A percentile compares a stretch with the other conserved stretches of the same genome.
Conservation (phyloP, 2,888 invertebrate species). For the Pedicia rivosa region DNA sequence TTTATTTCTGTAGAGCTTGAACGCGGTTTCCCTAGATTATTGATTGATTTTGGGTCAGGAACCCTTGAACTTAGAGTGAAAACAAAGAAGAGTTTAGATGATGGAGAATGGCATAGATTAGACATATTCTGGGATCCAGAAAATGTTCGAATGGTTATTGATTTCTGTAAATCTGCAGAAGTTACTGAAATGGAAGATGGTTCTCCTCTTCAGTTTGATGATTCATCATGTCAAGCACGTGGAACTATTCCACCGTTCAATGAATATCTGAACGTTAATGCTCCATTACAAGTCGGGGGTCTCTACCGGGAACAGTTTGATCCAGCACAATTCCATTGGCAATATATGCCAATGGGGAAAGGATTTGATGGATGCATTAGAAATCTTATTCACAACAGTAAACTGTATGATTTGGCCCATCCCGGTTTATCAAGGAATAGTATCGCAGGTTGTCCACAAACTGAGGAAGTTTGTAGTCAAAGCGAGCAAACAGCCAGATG, state of each 20-base stretch:
- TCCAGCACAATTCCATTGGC: constrained; percentile 78
- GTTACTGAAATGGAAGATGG: constrained; percentile 83
- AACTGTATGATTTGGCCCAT: constrained; percentile 86
- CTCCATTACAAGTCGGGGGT: constrained; percentile 90
- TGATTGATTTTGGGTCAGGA: constrained; percentile 91
- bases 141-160: constrained; percentile 82
- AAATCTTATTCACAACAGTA: constrained; percentile 91
- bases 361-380: constrained; percentile 93
- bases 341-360: constrained; percentile 75
- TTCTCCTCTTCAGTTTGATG: constrained; percentile 74
- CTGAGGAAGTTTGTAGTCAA: constrained; percentile 80
- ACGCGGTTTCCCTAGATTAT: constrained; percentile 74
- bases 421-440: constrained; percentile 79
- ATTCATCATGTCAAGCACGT: constrained; percentile 75
- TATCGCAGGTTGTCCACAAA: constrained; percentile 80
- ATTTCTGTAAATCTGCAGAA: constrained; percentile 80
- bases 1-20: constrained; percentile 89
- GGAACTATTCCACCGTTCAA: constrained; percentile 88
- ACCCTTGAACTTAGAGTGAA: constrained; percentile 73
- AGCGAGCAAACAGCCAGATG: constrained; percentile 74
- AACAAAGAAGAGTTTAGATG: constrained; percentile 74
- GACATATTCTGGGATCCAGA: constrained; percentile 95
- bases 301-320: constrained; percentile 80
- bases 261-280: constrained; percentile 89
- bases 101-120: constrained; percentile 95